Evolutionary conservation across 1,140 invertebrate species (phyloP).

Genomic region (Drosophila biarmipes): DNA sequence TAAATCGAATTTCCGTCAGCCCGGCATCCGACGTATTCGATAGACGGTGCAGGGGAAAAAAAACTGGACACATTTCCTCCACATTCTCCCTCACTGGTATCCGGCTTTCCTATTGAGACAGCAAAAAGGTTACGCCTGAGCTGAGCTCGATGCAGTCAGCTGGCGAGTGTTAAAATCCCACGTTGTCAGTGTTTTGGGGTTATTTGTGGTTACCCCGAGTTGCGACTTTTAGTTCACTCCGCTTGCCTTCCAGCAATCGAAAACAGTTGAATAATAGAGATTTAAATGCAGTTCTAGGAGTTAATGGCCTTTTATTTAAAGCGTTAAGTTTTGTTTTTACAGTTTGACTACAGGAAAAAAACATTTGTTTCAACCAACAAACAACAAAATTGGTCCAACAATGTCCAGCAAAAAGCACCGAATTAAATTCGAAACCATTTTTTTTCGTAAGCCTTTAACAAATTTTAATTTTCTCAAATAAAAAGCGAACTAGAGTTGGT

Average conservation of each 20-base stretch:
- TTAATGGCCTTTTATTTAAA: not conserved
- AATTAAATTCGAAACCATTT: conserved; percentile 7
- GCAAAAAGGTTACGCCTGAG: conserved; percentile 66
- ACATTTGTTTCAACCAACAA: not conserved
- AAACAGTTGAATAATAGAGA: not conserved
- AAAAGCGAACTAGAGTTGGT: conserved; percentile 2
- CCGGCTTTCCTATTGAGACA: conserved; percentile 61
- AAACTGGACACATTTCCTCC: conserved; percentile 48
- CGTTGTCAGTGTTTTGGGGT: conserved; percentile 43
- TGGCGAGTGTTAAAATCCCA: conserved; percentile 75
- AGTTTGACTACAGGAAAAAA: not conserved
- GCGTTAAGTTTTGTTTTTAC: not conserved
- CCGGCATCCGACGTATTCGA: conserved; percentile 49
- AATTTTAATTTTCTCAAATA: conserved; percentile 8
- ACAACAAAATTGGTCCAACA: not conserved
- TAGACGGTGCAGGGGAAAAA: conserved; percentile 25
- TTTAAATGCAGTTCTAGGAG: too few relatives aligned
- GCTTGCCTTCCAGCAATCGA: conserved; percentile 8
- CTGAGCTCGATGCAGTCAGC: conserved; percentile 56
- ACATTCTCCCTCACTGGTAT: conserved; percentile 2
- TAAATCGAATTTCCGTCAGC: conserved; percentile 80
- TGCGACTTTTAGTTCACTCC: conserved; percentile 18
- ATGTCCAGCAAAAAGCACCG: not conserved
- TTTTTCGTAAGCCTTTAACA: conserved; percentile 10
- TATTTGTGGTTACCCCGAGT: conserved; percentile 58